phyloP scores from a whole-genome alignment of 1,140 invertebrate genomes.

The Bombus soroeensis region DNA sequence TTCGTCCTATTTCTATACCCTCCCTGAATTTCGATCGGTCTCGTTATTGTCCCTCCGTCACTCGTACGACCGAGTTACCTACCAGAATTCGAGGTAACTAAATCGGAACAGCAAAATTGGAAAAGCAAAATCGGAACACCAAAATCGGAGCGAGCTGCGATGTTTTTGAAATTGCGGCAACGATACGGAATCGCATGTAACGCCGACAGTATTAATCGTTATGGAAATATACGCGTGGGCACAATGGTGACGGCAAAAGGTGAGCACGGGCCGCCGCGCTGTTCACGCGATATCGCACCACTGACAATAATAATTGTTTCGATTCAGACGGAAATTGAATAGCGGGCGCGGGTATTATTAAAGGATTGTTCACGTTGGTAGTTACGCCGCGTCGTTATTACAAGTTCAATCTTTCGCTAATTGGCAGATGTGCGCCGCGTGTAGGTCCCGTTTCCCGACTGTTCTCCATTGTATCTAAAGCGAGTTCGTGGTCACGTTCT shows the following conservation, averaged over 20 bases:
- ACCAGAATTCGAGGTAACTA: not conserved
- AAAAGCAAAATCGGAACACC: not conserved
- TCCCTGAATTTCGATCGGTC: not conserved
- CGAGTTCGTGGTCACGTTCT: not conserved
- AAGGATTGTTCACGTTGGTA: conserved; percentile 28
- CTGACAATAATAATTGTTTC: conserved; percentile 67
- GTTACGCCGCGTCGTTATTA: conserved; percentile 47
- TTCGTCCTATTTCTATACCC: no score
- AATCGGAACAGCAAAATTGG: not conserved
- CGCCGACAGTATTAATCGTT: conserved; percentile 48
- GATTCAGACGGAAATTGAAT: conserved; percentile 65
- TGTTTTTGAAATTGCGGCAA: not conserved
- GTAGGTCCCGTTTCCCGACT: not conserved
- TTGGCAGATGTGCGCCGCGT: conserved; percentile 15
- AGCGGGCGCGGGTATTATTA: conserved; percentile 36
- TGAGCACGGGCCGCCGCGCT: not conserved
- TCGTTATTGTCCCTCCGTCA: not conserved
- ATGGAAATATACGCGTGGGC: conserved; percentile 58
- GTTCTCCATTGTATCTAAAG: not conserved
- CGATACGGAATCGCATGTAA: not conserved
- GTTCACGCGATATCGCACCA: conserved; percentile 44
- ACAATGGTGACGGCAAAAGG: conserved; percentile 46
- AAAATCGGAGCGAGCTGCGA: no score
- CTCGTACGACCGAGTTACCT: not conserved
- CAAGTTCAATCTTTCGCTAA: conserved; percentile 61